A percentile compares a stretch with the other conserved stretches of the same genome.
Evolutionary conservation across 2,113 vertebrate species (phyloP).

Genomic region (Tympanuchus pallidicinctus): DNA sequence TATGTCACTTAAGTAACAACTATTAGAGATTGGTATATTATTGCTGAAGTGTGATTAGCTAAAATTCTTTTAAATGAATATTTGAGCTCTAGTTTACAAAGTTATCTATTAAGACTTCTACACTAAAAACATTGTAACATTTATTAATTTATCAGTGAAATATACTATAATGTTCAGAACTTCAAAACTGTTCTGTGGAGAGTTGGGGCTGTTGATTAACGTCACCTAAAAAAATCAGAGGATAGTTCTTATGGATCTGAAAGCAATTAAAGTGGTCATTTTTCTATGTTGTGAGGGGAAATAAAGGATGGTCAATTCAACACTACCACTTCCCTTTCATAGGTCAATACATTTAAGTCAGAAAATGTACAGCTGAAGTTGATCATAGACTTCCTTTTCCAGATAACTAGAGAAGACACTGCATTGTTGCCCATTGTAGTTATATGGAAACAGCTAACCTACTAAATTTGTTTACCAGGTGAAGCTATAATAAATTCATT

Average conservation of each 20-base stretch:
- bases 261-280: neutral
- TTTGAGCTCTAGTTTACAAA: neutral
- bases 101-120: neutral
- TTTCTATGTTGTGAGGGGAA: neutral
- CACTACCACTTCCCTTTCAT: neutral
- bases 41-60: neutral
- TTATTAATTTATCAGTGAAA: neutral
- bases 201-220: neutral
- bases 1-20: neutral
- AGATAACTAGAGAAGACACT: neutral
- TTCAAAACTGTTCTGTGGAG: neutral
- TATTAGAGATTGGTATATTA: neutral
- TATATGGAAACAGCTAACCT: neutral
- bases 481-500: neutral
- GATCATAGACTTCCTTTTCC: neutral
- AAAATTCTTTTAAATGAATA: neutral
- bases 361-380: neutral
- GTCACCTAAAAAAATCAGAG: neutral
- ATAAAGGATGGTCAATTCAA: neutral
- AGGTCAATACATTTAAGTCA: neutral
- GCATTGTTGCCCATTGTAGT: neutral
- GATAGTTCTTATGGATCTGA: neutral
- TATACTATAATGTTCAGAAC: neutral
- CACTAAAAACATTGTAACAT: neutral
- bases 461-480: neutral